A percentile compares a stretch with the other conserved stretches of the same genome.
Conservation (phyloP, 2,888 invertebrate species). For the Caenorhabditis virilis region DNA sequence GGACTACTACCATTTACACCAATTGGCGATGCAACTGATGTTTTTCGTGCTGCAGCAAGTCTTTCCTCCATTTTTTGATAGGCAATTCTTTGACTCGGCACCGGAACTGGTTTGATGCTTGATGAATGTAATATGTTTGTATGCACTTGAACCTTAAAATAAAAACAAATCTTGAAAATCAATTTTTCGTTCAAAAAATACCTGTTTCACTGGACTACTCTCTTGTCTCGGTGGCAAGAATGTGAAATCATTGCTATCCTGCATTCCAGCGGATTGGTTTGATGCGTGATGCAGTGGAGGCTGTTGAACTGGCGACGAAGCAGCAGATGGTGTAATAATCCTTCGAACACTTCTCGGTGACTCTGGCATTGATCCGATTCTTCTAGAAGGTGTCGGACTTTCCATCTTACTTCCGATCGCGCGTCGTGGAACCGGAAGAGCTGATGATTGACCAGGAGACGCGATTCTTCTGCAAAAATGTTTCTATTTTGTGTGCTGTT, state of each 20-base stretch:
- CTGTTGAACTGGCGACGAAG: slow-evolving; percentile 12
- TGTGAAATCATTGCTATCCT: slow-evolving; percentile 67
- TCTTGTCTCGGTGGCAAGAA: slow-evolving; percentile 62
- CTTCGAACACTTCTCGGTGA: slow-evolving; percentile 33
- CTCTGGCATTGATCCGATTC: slow-evolving; percentile 17
- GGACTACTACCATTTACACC: no score
- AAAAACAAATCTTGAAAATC: neutral
- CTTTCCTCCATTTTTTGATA: slow-evolving; percentile 66
- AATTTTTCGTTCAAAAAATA: slow-evolving; percentile 9
- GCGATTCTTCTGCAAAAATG: no score
- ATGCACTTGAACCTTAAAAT: slow-evolving; percentile 54
- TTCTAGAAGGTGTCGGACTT: slow-evolving; percentile 15
- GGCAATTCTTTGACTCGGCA: slow-evolving; percentile 64
- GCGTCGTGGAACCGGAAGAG: slow-evolving; percentile 39
- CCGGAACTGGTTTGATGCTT: slow-evolving; percentile 62
- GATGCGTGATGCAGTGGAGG: slow-evolving; percentile 45
- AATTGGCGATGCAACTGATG: slow-evolving; percentile 16
- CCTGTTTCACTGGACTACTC: slow-evolving; percentile 63
- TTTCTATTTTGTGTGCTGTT: no score
- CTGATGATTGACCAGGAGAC: slow-evolving; percentile 16
- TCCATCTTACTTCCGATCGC: slow-evolving; percentile 6
- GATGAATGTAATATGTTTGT: slow-evolving; percentile 40
- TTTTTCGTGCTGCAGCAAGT: slow-evolving; percentile 6
- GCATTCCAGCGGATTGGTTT: slow-evolving; percentile 18
- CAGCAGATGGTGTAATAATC: slow-evolving; percentile 19